These are phyloP conservation scores for Erebia ligea DNA, from an alignment of 2,888 invertebrate genomes.

Conservation along the genomic window DNA sequence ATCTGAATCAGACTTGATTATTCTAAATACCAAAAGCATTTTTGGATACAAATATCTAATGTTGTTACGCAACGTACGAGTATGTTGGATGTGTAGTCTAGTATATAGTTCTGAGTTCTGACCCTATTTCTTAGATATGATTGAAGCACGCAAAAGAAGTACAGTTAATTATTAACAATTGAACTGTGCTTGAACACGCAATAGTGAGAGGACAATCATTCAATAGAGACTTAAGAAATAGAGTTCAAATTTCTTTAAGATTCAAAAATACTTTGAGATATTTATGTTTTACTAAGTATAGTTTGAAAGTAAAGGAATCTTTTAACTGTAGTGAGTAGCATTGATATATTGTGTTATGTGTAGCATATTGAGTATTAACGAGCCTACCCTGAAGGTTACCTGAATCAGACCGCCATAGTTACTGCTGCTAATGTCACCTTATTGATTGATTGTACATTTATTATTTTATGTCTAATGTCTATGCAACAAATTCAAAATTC, in stretches of 20 bases:
- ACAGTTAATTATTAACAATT: constrained; percentile 78
- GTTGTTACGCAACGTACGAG: constrained; percentile 17
- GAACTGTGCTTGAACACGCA: constrained; percentile 77
- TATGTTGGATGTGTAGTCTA: constrained; percentile 3
- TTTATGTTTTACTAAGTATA: neutral
- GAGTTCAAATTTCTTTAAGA: neutral
- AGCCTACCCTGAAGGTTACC: neutral
- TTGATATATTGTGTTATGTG: neutral
- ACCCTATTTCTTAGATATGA: constrained; percentile 73
- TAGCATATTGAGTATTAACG: neutral
- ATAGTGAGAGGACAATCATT: constrained; percentile 51
- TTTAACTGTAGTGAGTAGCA: neutral
- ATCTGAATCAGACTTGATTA: constrained; percentile 16
- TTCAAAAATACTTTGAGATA: neutral
- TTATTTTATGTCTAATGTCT: neutral
- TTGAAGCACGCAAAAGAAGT: constrained; percentile 77
- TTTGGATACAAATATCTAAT: constrained; percentile 4
- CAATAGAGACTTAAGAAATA: constrained; percentile 5
- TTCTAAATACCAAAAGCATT: neutral
- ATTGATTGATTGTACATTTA: constrained; percentile 2
- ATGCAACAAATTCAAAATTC: no score
- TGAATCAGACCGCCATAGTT: neutral
- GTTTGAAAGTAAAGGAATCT: neutral
- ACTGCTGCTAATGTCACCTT: neutral
- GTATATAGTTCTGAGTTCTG: constrained; percentile 43